phyloP scores from a whole-genome alignment of 1,140 invertebrate species.

The Fopius arisanus region DNA sequence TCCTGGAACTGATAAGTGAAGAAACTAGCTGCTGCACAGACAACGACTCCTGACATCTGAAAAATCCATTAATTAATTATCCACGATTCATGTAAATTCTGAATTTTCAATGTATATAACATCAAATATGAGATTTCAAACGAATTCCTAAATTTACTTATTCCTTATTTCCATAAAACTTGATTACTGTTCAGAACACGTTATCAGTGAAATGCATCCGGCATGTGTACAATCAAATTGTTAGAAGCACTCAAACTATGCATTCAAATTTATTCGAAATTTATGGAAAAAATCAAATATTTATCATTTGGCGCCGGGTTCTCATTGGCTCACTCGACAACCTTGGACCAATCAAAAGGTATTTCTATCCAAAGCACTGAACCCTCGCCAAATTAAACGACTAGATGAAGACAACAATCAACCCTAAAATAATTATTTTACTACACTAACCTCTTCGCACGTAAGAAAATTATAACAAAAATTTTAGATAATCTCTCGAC shows the following conservation, averaged over 20 bases:
- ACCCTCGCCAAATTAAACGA: background rate
- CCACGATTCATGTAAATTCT: too few species aligned
- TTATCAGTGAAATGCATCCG: too few species aligned
- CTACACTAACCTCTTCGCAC: background rate
- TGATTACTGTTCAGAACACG: too few species aligned
- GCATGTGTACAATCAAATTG: too few species aligned
- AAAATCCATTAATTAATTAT: slow-evolving; percentile 32
- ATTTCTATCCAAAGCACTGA: too few species aligned
- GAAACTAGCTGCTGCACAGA: slow-evolving; percentile 61
- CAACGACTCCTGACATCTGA: slow-evolving; percentile 66
- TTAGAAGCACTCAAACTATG: too few species aligned
- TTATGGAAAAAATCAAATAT: slow-evolving; percentile 14
- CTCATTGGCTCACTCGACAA: background rate
- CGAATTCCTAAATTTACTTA: too few species aligned
- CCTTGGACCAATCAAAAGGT: too few species aligned
- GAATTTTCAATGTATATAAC: too few species aligned
- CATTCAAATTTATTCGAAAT: background rate
- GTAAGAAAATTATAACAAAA: background rate
- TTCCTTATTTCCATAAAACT: too few species aligned
- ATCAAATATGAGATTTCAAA: too few species aligned
- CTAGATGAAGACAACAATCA: background rate
- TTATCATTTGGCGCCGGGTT: background rate
- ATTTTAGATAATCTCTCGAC: slow-evolving; percentile 36
- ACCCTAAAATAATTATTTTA: background rate
- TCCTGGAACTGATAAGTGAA: slow-evolving; percentile 65